A percentile compares a stretch with the other conserved stretches of the same genome.
Evolutionary conservation across 1,140 invertebrate genomes (phyloP).

Genomic region (Drosophila kepulauana): DNA sequence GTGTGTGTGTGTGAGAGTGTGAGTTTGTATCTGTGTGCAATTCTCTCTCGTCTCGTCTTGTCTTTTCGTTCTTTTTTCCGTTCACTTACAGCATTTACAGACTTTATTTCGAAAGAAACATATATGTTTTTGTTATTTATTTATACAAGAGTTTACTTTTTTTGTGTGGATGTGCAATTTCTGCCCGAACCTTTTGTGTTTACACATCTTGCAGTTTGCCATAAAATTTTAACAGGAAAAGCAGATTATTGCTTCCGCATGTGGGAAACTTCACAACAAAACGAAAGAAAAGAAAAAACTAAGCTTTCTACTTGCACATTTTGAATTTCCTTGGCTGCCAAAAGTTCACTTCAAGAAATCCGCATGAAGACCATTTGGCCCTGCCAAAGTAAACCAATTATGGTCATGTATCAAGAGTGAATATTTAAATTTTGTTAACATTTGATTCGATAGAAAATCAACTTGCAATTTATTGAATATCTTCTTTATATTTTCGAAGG

Average conservation of each 20-base stretch:
- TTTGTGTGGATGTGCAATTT: constrained; percentile 1
- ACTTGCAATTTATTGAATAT: constrained; percentile 1
- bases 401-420: neutral
- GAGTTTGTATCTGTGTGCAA: constrained; percentile 2
- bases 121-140: constrained; percentile 60
- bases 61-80: constrained; percentile 5
- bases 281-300: neutral
- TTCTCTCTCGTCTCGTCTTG: neutral
- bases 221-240: constrained; percentile 60
- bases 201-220: constrained; percentile 41
- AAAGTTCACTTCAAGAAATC: constrained; percentile 50
- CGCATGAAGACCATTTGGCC: constrained; percentile 14
- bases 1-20: constrained; percentile 13
- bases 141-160: constrained; percentile 44
- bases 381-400: constrained; percentile 39
- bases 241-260: constrained; percentile 75
- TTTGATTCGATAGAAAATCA: constrained; percentile 7
- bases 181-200: constrained; percentile 38
- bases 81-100: constrained; percentile 37
- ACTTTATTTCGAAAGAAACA: constrained; percentile 59
- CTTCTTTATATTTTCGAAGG: neutral
- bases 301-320: constrained; percentile 1
- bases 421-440: constrained; percentile 17
- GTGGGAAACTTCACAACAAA: constrained; percentile 44
- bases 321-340: neutral